Base-by-base conservation (phyloP, 2,888 invertebrate genomes). In the Acleris literana region DNA sequence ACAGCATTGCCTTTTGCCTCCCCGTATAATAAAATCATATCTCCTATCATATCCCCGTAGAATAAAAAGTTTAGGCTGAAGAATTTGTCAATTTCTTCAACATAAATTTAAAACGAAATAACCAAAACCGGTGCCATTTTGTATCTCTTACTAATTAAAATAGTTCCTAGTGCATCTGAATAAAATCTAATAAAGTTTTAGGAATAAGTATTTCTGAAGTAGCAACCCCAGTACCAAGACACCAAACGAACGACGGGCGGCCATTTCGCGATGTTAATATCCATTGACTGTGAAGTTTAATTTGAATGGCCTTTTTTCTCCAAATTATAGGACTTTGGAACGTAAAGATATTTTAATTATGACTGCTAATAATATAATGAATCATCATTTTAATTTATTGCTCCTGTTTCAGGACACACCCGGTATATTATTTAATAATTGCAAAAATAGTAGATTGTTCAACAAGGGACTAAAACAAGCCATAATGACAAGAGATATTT, bases 1-100 rank as follows among this genome's bases (percentile, higher is more conserved):
- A 51, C 51, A 51, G 51, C 18, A 18, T 49, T 49, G 49, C 51
- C 22, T 22, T 20, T 22, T 18, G 48, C 48, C n/a, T 48, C 48
- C 17, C 48, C 17, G 51, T 51, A 51, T 22, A 51, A 51, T 22
- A 51, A 22, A 51, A 51, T 51, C 51, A 51, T 22, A 22, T 6
- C 22, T n/a, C n/a, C n/a, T n/a, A n/a, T n/a, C n/a, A n/a, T n/a
- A n/a, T n/a, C n/a, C n/a, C n/a, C n/a, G n/a, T n/a, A n/a, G n/a
- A n/a, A n/a, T n/a, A n/a, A n/a, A n/a, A n/a, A n/a, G n/a, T n/a
- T n/a, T n/a, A n/a, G n/a, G n/a, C n/a, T n/a, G n/a, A n/a, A n/a
- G n/a, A n/a, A n/a, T n/a, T n/a, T n/a, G n/a, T n/a, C n/a, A n/a
- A n/a, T n/a, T n/a, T n/a, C n/a, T n/a, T n/a, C n/a, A n/a, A n/a